Conservation (phyloP, 2,797 vertebrate genomes). For the Telmatherina bonti region DNA sequence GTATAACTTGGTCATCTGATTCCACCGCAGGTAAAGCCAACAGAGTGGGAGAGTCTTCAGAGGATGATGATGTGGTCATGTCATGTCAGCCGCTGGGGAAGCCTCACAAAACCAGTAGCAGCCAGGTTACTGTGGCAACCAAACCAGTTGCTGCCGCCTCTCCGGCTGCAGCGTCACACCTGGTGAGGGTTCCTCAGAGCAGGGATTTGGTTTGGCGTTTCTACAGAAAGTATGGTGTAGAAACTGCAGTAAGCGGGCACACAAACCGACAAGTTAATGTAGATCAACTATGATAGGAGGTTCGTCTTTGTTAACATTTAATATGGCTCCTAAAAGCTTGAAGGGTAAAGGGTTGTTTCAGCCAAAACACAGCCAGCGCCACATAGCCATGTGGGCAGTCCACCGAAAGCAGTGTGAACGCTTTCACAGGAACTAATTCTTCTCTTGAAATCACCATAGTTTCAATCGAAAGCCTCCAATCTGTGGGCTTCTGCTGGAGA, state of each 20-base stretch:
- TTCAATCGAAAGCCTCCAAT: not conserved
- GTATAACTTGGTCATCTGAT: conserved; percentile 15
- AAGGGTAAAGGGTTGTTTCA: not conserved
- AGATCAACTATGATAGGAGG: too few species aligned
- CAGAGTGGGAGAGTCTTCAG: conserved; percentile 58
- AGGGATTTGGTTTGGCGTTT: not conserved
- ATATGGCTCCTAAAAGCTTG: too few species aligned
- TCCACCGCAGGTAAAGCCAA: conserved; percentile 69
- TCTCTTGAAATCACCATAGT: not conserved
- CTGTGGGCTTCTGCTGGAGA: not conserved
- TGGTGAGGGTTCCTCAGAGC: conserved; percentile 74
- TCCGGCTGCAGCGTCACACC: conserved; percentile 83
- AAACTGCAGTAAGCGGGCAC: too few species aligned
- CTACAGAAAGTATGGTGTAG: not conserved
- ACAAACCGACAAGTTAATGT: too few species aligned
- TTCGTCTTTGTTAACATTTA: not conserved
- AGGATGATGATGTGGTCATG: conserved; percentile 80
- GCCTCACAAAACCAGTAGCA: conserved; percentile 85
- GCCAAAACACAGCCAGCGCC: not conserved
- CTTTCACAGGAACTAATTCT: not conserved
- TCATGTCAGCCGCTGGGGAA: conserved; percentile 86
- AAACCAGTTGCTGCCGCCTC: conserved; percentile 85
- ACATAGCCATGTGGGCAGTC: not conserved
- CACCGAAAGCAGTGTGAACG: not conserved
- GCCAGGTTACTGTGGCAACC: conserved; percentile 86